phyloP scores from a whole-genome alignment of 2,797 vertebrate genomes.

The Notolabrus celidotus region DNA sequence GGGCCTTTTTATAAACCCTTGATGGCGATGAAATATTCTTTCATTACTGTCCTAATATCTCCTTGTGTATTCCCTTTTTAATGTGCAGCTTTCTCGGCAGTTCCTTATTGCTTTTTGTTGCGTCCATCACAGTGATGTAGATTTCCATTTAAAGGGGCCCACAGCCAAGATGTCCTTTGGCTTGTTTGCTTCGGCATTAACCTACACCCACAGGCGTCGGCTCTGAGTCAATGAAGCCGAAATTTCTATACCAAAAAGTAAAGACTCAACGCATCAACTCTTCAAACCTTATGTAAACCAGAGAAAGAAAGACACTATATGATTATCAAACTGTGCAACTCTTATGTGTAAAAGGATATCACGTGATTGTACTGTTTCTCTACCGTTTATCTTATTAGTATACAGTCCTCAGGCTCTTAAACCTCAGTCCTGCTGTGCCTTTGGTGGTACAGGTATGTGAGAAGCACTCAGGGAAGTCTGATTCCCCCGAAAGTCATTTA shows the following conservation, averaged over 20 bases:
- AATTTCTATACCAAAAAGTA: slow-evolving; percentile 22
- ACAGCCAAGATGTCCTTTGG: slow-evolving; percentile 39
- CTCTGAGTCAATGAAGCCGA: background rate
- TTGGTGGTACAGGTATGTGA: slow-evolving; percentile 57
- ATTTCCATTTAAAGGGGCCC: slow-evolving; percentile 62
- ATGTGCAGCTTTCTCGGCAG: slow-evolving; percentile 59
- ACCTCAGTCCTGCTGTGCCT: slow-evolving; percentile 52
- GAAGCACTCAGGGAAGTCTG: slow-evolving; percentile 60
- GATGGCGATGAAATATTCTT: slow-evolving; percentile 75
- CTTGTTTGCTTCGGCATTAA: slow-evolving; percentile 33
- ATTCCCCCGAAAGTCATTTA: slow-evolving; percentile 73
- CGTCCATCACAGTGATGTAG: slow-evolving; percentile 56
- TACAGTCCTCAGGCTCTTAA: slow-evolving; percentile 51
- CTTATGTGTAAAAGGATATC: slow-evolving; percentile 38
- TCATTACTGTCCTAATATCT: slow-evolving; percentile 67
- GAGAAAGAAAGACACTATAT: slow-evolving; percentile 27
- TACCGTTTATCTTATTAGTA: slow-evolving; percentile 57
- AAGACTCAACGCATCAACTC: slow-evolving; percentile 7
- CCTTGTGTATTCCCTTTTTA: slow-evolving; percentile 59
- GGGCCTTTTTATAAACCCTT: slow-evolving; percentile 73
- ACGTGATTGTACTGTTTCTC: slow-evolving; percentile 44
- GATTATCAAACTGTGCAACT: slow-evolving; percentile 39
- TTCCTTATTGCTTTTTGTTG: slow-evolving; percentile 62
- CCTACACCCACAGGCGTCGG: slow-evolving; percentile 25
- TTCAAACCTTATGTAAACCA: slow-evolving; percentile 17